Evolutionary conservation across 2,797 vertebrate species (phyloP).

Genomic region (Rallus crepitans): DNA sequence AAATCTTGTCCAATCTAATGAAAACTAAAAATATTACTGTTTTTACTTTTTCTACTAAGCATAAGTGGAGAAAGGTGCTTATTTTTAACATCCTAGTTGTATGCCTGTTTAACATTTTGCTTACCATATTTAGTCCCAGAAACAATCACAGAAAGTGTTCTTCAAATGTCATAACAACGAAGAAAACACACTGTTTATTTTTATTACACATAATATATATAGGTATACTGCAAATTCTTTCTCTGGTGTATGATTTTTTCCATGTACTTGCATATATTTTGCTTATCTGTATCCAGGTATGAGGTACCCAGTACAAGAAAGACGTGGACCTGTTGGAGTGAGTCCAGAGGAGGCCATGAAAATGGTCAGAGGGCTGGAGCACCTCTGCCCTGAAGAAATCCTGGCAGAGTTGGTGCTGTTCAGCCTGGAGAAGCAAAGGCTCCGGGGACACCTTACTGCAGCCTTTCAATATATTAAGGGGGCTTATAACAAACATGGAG

Average conservation of each 20-base stretch:
- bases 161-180: neutral
- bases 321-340: accelerated
- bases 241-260: neutral
- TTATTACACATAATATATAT: neutral
- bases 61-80: neutral
- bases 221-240: neutral
- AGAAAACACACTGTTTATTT: neutral
- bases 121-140: neutral
- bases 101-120: neutral
- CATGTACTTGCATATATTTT: neutral
- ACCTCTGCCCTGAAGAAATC: neutral
- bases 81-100: neutral
- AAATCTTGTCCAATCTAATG: neutral
- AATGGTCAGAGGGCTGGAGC: neutral
- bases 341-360: neutral
- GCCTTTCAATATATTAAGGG: neutral
- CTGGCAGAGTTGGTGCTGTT: neutral
- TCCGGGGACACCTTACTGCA: neutral
- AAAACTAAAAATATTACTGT: neutral
- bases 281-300: neutral
- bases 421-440: neutral
- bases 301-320: neutral
- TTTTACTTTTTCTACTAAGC: neutral
- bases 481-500: neutral
- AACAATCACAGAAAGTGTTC: neutral